A percentile compares a stretch with the other conserved stretches of the same genome.
Conservation (phyloP, 1,140 invertebrate genomes). For the Megalonaias nervosa region DNA sequence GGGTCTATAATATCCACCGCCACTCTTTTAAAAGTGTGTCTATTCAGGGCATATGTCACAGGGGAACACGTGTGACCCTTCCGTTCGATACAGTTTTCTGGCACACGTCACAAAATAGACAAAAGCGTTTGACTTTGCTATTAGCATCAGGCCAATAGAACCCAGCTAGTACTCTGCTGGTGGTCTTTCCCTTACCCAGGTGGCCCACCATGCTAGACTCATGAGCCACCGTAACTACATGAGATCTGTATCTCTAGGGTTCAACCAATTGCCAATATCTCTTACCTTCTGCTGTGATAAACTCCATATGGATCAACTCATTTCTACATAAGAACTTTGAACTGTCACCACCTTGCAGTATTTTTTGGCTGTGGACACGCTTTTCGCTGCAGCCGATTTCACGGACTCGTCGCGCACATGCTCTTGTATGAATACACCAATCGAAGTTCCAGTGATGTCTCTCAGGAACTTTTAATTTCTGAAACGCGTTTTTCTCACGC, state of each 20-base stretch:
- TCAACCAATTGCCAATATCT: constrained; percentile 6
- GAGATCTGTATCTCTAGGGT: constrained; percentile 4
- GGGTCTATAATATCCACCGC: constrained; percentile 27
- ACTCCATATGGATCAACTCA: neutral
- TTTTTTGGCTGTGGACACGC: too few relatives aligned
- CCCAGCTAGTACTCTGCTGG: neutral
- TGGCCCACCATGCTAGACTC: too few relatives aligned
- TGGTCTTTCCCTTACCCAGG: too few relatives aligned
- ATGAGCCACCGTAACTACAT: too few relatives aligned
- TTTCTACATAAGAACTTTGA: neutral
- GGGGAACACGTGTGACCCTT: neutral
- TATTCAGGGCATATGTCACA: constrained; percentile 5
- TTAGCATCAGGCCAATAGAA: constrained; percentile 37
- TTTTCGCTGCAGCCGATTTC: too few relatives aligned
- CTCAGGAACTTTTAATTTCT: neutral
- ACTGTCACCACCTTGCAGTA: neutral
- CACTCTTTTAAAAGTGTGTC: constrained; percentile 29
- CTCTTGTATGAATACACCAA: neutral
- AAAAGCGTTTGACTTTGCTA: constrained; percentile 1
- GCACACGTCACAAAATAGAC: constrained; percentile 21
- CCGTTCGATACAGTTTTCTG: constrained; percentile 23
- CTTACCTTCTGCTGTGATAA: neutral
- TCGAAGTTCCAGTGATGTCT: too few relatives aligned
- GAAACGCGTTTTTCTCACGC: neutral
- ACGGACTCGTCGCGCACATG: too few relatives aligned